Evolutionary conservation across 1,140 invertebrate genomes (phyloP), one percentile per base, ranked within the genome.

Genomic region (Thaumetopoea pityocampa): DNA sequence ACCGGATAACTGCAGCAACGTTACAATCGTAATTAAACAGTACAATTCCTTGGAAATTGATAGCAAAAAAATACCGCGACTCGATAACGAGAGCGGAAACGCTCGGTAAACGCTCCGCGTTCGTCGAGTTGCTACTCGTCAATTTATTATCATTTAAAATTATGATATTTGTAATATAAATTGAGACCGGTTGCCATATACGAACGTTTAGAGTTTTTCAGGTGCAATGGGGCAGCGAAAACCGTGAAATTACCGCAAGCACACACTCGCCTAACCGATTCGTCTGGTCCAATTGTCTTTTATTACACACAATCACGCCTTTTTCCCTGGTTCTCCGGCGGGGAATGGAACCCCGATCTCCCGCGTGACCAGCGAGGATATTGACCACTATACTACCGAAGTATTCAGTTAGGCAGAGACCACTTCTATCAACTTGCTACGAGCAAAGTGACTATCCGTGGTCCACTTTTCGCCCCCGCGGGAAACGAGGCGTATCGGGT

Each of bases 121-220:
- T 66, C 55, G 56, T 48, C 29, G 47, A 48, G 51, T 49, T 53
- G 35, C 24, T 28, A 23, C 35, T 61, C 52, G 64, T 62, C 60
- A 61, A 69, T 69, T 71, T 66, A 70, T 74, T 65, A 69, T 54
- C 51, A 64, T 63, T 63, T 51, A 41, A 50, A 60, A 72, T 78
- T 76, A 76, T 71, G 63, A 69, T 69, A 69, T 71, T 70, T 63
- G 60, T 66, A 55, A 48, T 60, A 67, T 67, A 55, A 70, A 66
- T 59, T 63, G 57, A 48, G 45, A 63, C 47, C 54, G 37, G 41
- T 51, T 33, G 52, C 48, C 61, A 65, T 68, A 65, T 64, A 62
- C 65, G 53, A 36, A 51, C 58, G 56, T 57, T 66, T 62, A 58
- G 49, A 60, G 57, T 76, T 73, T 78, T 76, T 73, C 63, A 71